These are phyloP conservation scores for Patella depressa DNA, from an alignment of 2,888 invertebrate genomes.

Conservation along the genomic window DNA sequence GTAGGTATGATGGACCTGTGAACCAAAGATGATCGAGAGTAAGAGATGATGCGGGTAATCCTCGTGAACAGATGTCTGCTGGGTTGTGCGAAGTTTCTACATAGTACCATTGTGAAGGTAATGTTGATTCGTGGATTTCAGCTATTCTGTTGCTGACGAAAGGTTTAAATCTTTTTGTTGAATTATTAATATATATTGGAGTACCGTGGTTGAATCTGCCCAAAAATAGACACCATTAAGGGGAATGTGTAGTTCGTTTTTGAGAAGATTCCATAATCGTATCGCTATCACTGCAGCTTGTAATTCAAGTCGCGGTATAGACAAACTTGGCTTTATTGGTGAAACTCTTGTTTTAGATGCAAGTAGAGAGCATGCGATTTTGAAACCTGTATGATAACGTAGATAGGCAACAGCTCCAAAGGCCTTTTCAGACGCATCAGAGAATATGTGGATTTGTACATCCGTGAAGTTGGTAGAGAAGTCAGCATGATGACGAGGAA, in stretches of 20 bases:
- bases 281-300: slow-evolving; percentile 11
- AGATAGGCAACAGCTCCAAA: slow-evolving; percentile 7
- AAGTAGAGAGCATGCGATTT: slow-evolving; percentile 6
- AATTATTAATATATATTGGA: slow-evolving; percentile 12
- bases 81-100: not conserved
- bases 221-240: not conserved
- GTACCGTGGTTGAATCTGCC: not conserved
- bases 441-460: slow-evolving; percentile 6
- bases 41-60: not conserved
- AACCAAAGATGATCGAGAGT: slow-evolving; percentile 11
- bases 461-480: not conserved
- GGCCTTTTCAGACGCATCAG: slow-evolving; percentile 12
- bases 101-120: not conserved
- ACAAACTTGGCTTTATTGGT: slow-evolving; percentile 11
- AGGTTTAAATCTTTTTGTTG: slow-evolving; percentile 13
- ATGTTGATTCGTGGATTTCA: slow-evolving; percentile 5
- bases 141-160: slow-evolving; percentile 12
- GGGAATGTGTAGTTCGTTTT: slow-evolving; percentile 1
- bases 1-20: not conserved
- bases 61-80: slow-evolving; percentile 9
- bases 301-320: slow-evolving; percentile 12
- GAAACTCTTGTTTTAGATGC: slow-evolving; percentile 11
- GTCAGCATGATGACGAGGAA: not conserved
- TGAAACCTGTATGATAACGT: not conserved
- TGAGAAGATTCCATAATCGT: slow-evolving; percentile 6